These are phyloP conservation scores for Orchestia grillus DNA, from an alignment of 1,140 invertebrate genomes.

Conservation along the genomic window DNA sequence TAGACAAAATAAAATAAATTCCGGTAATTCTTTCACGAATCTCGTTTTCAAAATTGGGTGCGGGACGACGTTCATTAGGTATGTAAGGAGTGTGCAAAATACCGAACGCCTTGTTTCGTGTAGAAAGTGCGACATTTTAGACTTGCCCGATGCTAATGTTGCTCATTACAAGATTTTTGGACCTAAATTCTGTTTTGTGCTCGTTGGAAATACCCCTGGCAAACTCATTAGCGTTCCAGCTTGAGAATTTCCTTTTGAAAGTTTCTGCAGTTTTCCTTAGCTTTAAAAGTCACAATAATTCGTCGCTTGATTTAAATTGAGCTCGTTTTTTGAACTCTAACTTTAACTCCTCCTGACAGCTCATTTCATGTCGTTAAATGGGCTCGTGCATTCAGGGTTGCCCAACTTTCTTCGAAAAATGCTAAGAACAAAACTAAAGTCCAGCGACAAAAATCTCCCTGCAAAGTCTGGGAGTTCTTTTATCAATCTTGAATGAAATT, in stretches of 20 bases:
- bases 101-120: not conserved
- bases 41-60: not conserved
- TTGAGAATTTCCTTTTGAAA: not conserved
- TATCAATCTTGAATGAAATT: not conserved
- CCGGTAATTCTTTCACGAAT: not conserved
- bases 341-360: not conserved
- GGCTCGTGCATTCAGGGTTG: not conserved
- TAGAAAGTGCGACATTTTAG: not conserved
- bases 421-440: not conserved
- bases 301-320: not conserved
- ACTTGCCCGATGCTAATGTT: not conserved
- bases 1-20: not conserved
- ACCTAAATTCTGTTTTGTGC: not conserved
- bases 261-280: not conserved
- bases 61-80: not conserved
- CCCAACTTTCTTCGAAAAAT: not conserved
- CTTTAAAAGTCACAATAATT: not conserved
- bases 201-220: not conserved
- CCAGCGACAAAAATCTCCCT: not conserved
- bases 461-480: not conserved
- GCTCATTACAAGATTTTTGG: not conserved
- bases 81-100: not conserved
- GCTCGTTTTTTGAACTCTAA: not conserved
- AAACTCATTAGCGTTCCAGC: not conserved
- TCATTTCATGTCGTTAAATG: not conserved